These are phyloP conservation scores for Cenopis cana DNA, from an alignment of 2,888 invertebrate species.

Conservation along the genomic window DNA sequence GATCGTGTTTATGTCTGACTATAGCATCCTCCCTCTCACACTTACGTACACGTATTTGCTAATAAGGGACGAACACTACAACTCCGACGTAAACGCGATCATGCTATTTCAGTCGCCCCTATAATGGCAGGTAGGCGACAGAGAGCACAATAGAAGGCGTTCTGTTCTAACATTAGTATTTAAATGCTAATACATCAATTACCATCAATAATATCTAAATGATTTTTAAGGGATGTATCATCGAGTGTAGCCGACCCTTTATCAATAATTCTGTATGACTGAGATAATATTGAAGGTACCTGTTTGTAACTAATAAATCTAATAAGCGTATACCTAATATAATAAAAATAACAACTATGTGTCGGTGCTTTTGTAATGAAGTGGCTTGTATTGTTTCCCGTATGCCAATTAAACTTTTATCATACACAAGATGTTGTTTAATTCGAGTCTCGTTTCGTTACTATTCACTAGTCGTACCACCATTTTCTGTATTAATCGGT, in stretches of 20 bases:
- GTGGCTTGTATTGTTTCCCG: slow-evolving; percentile 68
- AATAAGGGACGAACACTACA: too few species aligned
- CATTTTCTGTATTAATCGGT: too few species aligned
- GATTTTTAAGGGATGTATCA: too few species aligned
- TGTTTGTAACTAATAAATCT: slow-evolving; percentile 12
- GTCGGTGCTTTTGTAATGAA: slow-evolving; percentile 74
- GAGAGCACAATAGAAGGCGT: background rate
- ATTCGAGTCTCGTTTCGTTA: background rate
- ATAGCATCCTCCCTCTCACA: too few species aligned
- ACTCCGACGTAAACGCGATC: too few species aligned
- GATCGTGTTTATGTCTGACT: too few species aligned
- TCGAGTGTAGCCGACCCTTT: background rate
- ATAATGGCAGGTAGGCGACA: too few species aligned
- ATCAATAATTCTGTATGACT: background rate
- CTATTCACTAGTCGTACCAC: background rate
- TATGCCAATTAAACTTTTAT: slow-evolving; percentile 48
- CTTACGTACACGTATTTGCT: too few species aligned
- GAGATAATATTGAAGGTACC: background rate
- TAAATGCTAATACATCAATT: too few species aligned
- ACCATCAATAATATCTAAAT: too few species aligned
- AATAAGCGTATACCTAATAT: slow-evolving; percentile 42
- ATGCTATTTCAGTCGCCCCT: too few species aligned
- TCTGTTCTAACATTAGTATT: background rate
- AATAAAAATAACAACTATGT: slow-evolving; percentile 47
- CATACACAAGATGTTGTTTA: slow-evolving; percentile 33